A percentile compares a stretch with the other conserved stretches of the same genome.
phyloP scores from a whole-genome alignment of 2,797 vertebrate species.

The Crenuchus spilurus region DNA sequence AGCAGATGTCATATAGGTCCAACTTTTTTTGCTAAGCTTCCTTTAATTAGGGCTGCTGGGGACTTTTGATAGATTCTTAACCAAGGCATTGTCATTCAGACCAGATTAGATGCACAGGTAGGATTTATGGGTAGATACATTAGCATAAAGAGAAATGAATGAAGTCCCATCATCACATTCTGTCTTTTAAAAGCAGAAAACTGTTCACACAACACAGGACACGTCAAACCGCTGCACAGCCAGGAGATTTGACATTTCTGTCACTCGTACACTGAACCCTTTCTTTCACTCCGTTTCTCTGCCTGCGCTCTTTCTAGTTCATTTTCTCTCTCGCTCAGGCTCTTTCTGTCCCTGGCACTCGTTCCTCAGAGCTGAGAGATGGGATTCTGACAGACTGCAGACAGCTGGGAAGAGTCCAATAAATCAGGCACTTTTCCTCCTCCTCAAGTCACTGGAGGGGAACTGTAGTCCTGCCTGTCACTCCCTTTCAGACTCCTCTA shows the following conservation, averaged over 20 bases:
- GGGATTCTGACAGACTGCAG: conserved; percentile 36
- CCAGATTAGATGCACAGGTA: too few species aligned
- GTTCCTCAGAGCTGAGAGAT: conserved; percentile 11
- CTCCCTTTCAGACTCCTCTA: background rate
- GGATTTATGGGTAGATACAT: too few species aligned
- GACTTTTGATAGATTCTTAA: too few species aligned
- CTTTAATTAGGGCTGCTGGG: too few species aligned
- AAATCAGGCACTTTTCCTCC: conserved; percentile 23
- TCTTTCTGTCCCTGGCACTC: background rate
- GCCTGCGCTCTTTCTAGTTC: background rate
- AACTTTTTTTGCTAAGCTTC: too few species aligned
- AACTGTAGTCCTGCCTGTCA: background rate
- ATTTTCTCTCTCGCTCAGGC: background rate
- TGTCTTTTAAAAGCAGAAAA: background rate
- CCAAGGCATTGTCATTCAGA: too few species aligned
- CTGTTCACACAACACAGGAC: background rate
- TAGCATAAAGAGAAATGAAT: too few species aligned
- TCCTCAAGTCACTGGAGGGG: conserved; percentile 11
- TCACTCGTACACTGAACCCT: too few species aligned
- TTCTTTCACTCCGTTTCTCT: conserved; percentile 8
- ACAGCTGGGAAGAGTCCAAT: conserved; percentile 37
- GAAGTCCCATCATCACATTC: background rate
- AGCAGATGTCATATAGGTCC: too few species aligned
- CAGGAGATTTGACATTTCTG: background rate
- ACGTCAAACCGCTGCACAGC: background rate